Percentiles rank a stretch among this genome's conserved stretches.
These are phyloP conservation scores for Brachymystax lenok DNA, from an alignment of 2,797 vertebrate species.

Conservation along the genomic window DNA sequence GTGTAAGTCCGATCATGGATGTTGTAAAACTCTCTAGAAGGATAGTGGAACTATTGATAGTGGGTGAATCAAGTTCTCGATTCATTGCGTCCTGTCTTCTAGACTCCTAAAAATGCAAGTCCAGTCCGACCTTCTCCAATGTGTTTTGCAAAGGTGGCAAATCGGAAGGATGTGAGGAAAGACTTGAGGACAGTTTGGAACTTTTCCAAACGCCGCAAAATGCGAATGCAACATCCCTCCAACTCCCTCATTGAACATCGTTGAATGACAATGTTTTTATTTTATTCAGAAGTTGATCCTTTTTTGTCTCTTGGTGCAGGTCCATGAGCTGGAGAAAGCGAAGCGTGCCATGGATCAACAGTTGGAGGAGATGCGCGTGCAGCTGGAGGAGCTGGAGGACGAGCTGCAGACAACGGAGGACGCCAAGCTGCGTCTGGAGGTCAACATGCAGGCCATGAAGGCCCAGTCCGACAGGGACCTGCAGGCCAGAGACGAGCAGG, in stretches of 20 bases:
- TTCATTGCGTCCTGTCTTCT: no score
- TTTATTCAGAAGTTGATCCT: background rate
- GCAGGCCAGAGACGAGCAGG: conserved; percentile 90
- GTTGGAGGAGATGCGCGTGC: conserved; percentile 93
- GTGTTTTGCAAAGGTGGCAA: no score
- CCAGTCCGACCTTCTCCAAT: no score
- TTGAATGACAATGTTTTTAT: background rate
- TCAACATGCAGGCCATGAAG: conserved; percentile 98
- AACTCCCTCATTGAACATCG: background rate
- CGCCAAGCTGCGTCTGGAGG: conserved; percentile 94
- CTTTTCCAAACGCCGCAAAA: background rate
- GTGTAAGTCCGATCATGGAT: conserved; percentile 73
- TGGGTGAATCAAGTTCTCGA: no score
- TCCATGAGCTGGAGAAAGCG: conserved; percentile 94
- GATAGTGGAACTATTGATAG: background rate
- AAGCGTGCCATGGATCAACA: conserved; percentile 94
- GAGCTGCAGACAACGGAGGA: conserved; percentile 96
- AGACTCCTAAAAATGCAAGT: no score
- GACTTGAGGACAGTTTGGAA: background rate
- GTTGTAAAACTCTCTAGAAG: background rate
- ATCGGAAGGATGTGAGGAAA: background rate
- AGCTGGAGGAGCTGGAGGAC: conserved; percentile 95
- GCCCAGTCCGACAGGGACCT: conserved; percentile 95
- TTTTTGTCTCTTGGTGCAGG: conserved; percentile 67
- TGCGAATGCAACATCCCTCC: background rate